Evolutionary conservation across 2,888 invertebrate genomes (phyloP), one percentile per base, ranked within the genome.

Genomic region (Ptychoptera contaminata): DNA sequence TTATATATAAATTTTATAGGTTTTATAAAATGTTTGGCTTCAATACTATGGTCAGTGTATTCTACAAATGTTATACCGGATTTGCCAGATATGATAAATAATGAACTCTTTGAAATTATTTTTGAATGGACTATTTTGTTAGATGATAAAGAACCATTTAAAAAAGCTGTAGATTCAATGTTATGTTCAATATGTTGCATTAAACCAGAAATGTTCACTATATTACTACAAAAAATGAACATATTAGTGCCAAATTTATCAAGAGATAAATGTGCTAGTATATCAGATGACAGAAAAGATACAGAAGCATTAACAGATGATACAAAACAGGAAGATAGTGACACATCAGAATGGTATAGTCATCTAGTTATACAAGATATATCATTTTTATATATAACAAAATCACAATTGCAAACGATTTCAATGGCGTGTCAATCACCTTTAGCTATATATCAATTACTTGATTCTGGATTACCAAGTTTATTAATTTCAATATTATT

Each of bases 131-230:
- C 83, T 15, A 69, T 76, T 44, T 69, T 72, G n/a, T 68, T 85
- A 39, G 74, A 77, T 14, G 74, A 77, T 37, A 74, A 77, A 45
- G 77, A 80, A 44, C 76, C 82, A 2, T 67, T 91, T 42, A 91
- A 91, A 65, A 77, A 79, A 55, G 76, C 88, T 0, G 73, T 92
- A n/a, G 88, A 92, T 64, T 77, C 83, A 56, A 74, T 88, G 44
- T 64, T 92, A 41, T 92, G 91, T 61, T 81, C 90, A 5, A 72
- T 90, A 57, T 91, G 90, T 63, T 84, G 81, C 62, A 82, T 88
- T 30, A 75, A 80, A 52, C 82, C 87, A 0, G 78, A 80, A 49
- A 67, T 84, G 43, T 91, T 88, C 58, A 77, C 76, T 39, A 68
- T 76, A 51, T 61, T 91, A 30, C 64, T 91, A 46, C 76, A 79